A percentile compares a stretch with the other conserved stretches of the same genome.
Evolutionary conservation across 1,140 invertebrate species (phyloP).

Genomic region (Pemphigus obesinymphae): DNA sequence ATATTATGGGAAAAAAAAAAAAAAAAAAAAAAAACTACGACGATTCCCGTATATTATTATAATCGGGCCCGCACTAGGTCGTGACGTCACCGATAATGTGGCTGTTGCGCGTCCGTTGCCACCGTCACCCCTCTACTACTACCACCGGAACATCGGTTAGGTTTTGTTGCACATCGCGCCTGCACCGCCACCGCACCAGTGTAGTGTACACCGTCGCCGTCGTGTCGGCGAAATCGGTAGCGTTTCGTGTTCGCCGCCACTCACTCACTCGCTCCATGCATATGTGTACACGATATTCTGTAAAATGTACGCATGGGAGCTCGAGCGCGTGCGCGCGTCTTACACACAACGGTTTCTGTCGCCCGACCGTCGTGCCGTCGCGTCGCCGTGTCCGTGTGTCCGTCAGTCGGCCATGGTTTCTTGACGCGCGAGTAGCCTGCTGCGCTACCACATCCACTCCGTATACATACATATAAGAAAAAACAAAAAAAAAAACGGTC

Average conservation of each 20-base stretch:
- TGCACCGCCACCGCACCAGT: neutral
- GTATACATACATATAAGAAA: neutral
- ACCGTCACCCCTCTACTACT: neutral
- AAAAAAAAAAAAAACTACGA: neutral
- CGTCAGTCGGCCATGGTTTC: slow-evolving; percentile 37
- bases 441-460: neutral
- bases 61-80: neutral
- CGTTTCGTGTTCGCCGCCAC: neutral
- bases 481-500: neutral
- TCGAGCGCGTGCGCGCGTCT: neutral
- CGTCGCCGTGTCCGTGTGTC: neutral
- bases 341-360: neutral
- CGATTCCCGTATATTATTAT: neutral
- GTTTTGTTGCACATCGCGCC: neutral
- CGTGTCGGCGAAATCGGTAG: neutral
- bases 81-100: slow-evolving; percentile 2
- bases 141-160: no score
- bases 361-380: neutral
- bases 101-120: neutral
- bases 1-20: neutral
- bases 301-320: no score
- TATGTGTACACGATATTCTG: no score
- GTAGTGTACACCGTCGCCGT: neutral
- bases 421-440: slow-evolving; percentile 19
- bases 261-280: neutral